Evolutionary conservation across 2,113 vertebrate species (phyloP), one percentile per base, ranked within the genome.

Genomic region (Lichenostomus cassidix): DNA sequence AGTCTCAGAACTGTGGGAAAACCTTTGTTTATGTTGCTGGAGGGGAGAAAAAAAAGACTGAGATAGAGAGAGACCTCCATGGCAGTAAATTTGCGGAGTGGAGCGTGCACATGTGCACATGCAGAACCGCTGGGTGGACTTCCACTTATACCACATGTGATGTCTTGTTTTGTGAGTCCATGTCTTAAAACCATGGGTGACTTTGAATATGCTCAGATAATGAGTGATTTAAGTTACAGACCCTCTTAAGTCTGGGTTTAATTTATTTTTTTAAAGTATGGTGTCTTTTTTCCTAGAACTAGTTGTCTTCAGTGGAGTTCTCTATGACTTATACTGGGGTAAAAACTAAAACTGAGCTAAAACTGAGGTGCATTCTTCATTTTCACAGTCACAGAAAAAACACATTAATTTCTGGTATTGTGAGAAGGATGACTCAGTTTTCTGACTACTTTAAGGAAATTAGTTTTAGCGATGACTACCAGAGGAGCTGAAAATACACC

Each of bases 1-100:
- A 91, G 88, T 71, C 78, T 89, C 74, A 78, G 86, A 89, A 89
- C 93, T 97, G 94, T 97, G 97, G 95, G 97, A 97, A 97, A 96
- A 86, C 94, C 93, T 95, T 96, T 96, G 71, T 97, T 93, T 89
- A 78, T 60, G 64, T 63, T 94, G 62, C 87, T 94, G 83, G 65
- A 96, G 62, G 77, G 83, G 33, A 70, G 27, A 17, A 76, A 79
- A 89, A 89, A 73, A 63, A 80, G 20, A 55, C n/a, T 35, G 42
- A 74, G 85, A 62, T 83, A 95, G 74, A 92, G 84, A 71, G 56
- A 92, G 83, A 89, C 92, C 92, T 94, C 93, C 90, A 82, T 76
- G 69, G 46, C 88, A 97, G 94, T 60, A 68, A 93, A 91, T 94
- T 87, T 4, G 3, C 0, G 0, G 76, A 65, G 65, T 21, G 33